Base-by-base conservation (phyloP, 2,797 vertebrate genomes). In the Onychomys arenicola region DNA sequence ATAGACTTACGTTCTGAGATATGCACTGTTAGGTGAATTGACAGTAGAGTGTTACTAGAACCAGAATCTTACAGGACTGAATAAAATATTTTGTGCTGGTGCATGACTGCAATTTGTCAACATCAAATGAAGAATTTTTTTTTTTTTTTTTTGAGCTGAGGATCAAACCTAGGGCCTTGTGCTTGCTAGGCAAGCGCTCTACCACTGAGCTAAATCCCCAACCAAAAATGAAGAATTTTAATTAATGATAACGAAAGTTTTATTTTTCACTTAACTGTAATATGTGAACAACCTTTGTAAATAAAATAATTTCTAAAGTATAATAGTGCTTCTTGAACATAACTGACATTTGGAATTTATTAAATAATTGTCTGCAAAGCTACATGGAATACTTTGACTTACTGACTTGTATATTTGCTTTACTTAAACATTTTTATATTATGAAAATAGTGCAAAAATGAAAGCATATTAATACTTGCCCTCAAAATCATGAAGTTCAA, bases 221-320 rank as follows among this genome's bases (percentile, higher is more conserved):
- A n/a, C n/a, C n/a, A n/a, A n/a, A 94, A 78, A 14, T 77, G 11
- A 92, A 32, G 34, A 80, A 49, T 49, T 49, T 91, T 71, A 91
- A 76, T 82, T 61, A 82, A 67, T 78, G 12, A 52, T 89, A 90
- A 34, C 23, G 37, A 90, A 90, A 88, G 49, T 17, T 17, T 55
- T 78, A 77, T 76, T 73, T 86, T 75, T 52, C 29, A 27, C 75
- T 10, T 78, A 92, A 65, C 90, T 92, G 5, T 94, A 89, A 91
- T 8, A 77, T 49, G 25, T 49, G 32, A 46, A 29, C 16, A 90
- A 90, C 5, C 5, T 88, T 94, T 86, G 85, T 32, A n/a, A 92
- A 37, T 90, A 32, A 0, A 84, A 81, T n/a, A 84, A 67, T 90
- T 93, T 32, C 40, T 81, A 82, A 92, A 93, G 27, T 73, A 4